Evolutionary conservation across 64 coral and sea anemone species (phyloP).

Genomic region (Cladopsammia gracilis): DNA sequence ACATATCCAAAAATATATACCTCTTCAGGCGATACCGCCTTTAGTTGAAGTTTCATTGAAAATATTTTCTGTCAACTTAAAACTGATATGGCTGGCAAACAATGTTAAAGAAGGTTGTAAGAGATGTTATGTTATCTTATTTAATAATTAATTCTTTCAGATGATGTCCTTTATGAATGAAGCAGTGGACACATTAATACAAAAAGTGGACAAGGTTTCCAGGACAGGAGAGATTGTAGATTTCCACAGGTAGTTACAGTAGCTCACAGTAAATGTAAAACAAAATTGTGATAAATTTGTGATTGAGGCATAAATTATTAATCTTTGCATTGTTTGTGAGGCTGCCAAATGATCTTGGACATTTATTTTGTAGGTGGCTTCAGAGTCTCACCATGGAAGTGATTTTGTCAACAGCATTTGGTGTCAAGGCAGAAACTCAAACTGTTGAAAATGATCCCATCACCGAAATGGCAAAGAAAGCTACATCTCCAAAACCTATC

Average conservation of each 20-base stretch:
- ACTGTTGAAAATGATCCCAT: constrained; percentile 45
- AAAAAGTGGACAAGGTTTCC: constrained; percentile 11
- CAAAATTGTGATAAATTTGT: no score
- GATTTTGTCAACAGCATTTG: constrained; percentile 54
- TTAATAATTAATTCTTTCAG: not conserved
- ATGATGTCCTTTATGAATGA: constrained; percentile 51
- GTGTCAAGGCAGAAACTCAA: constrained; percentile 22
- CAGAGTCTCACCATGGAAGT: constrained; percentile 48
- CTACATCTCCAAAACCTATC: not conserved
- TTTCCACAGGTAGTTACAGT: constrained; percentile 17
- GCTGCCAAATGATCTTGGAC: no score
- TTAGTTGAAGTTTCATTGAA: no score
- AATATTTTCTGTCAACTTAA: no score
- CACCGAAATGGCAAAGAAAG: constrained; percentile 33
- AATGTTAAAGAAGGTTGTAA: no score
- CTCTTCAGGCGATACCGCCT: no score
- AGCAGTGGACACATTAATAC: not conserved
- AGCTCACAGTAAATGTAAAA: no score
- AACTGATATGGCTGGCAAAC: no score
- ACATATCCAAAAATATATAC: no score
- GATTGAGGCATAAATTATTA: no score
- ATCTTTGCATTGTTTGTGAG: no score
- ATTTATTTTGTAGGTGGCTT: not conserved
- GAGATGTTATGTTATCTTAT: no score
- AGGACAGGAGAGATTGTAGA: constrained; percentile 15